Conservation (phyloP, 2,113 vertebrate genomes). For the Ovis aries region DNA sequence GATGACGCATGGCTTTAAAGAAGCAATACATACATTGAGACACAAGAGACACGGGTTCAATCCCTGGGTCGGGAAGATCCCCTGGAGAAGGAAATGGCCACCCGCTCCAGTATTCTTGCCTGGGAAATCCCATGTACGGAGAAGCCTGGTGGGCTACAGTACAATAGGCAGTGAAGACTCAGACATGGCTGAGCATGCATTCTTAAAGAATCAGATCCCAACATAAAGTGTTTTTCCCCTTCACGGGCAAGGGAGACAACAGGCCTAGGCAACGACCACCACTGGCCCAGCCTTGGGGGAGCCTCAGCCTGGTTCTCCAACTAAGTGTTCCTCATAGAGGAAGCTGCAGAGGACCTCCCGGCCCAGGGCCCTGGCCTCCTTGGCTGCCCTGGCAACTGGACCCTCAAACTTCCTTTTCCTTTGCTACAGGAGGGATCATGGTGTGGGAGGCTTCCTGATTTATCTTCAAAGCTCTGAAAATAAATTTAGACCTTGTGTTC, state of each 20-base stretch:
- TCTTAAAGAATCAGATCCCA: background rate
- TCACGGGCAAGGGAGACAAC: background rate
- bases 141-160: background rate
- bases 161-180: background rate
- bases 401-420: conserved; percentile 27
- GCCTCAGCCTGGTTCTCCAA: background rate
- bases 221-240: background rate
- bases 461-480: conserved; percentile 31
- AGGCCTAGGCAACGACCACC: background rate
- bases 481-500: background rate
- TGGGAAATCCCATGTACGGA: background rate
- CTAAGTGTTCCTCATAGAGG: fast-evolving
- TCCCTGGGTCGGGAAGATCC: background rate
- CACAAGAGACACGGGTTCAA: background rate
- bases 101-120: background rate
- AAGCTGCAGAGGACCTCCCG: background rate
- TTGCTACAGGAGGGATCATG: conserved; percentile 12
- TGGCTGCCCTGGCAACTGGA: background rate
- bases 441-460: conserved; percentile 1
- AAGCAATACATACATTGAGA: background rate
- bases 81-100: background rate
- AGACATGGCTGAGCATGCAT: background rate
- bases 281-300: background rate
- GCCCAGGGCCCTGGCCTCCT: background rate
- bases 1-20: background rate